Evolutionary conservation across 2,888 invertebrate genomes (phyloP).

Genomic region (Cephus rjabovi): DNA sequence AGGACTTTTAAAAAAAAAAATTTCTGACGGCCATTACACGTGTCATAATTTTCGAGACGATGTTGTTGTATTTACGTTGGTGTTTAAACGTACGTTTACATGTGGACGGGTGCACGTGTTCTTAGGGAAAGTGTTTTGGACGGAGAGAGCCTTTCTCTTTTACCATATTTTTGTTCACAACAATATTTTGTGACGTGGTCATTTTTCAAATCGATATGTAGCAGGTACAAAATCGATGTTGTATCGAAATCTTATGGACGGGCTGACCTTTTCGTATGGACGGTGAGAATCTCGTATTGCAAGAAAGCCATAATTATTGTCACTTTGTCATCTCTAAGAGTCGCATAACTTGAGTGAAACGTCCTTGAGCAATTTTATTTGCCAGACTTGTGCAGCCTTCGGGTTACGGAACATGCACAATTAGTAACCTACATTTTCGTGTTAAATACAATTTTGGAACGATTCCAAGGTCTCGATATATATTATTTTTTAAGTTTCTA

Average conservation of each 20-base stretch:
- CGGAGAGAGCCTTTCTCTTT: constrained; percentile 52
- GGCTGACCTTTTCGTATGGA: background rate
- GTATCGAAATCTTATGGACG: background rate
- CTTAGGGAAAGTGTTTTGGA: constrained; percentile 52
- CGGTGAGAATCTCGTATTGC: too few relatives aligned
- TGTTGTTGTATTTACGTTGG: background rate
- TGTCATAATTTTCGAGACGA: background rate
- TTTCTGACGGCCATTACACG: background rate
- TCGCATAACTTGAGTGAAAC: background rate
- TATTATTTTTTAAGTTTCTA: too few relatives aligned
- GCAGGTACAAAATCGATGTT: background rate
- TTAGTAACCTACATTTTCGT: background rate
- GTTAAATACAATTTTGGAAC: background rate
- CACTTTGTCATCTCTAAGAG: background rate
- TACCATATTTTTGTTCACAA: background rate
- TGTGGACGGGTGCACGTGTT: constrained; percentile 6
- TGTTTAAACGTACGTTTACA: background rate
- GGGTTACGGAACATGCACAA: background rate
- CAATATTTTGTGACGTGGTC: background rate
- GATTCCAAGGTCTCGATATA: background rate
- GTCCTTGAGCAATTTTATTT: background rate
- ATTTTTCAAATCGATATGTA: background rate
- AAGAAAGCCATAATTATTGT: background rate
- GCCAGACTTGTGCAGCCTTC: background rate
- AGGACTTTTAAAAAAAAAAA: background rate